phyloP scores from a whole-genome alignment of 2,797 vertebrate genomes.

The Pangasius sanitwongsei region DNA sequence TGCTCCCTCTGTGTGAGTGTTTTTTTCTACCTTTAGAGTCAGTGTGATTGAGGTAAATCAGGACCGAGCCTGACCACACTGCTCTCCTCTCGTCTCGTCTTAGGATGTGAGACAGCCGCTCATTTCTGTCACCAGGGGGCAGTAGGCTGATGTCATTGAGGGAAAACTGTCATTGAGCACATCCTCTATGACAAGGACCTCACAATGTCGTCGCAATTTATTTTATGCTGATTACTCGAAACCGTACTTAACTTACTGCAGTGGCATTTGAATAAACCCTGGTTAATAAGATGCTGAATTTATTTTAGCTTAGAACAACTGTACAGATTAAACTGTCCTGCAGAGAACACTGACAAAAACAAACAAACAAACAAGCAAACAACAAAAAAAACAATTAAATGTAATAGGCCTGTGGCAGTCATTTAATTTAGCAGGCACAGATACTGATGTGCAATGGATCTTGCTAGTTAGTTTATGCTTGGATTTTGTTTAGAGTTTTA shows the following conservation, averaged over 20 bases:
- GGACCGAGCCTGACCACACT: not conserved
- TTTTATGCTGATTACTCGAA: constrained; percentile 43
- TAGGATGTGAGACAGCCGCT: not conserved
- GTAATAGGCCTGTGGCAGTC: not conserved
- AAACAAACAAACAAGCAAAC: not conserved
- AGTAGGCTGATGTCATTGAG: constrained; percentile 49
- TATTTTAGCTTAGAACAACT: not conserved
- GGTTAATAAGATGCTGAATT: not conserved
- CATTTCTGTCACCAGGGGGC: constrained; percentile 59
- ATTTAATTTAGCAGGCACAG: not conserved
- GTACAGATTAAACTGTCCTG: not conserved
- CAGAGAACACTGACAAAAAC: not conserved
- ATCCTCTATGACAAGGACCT: constrained; percentile 69
- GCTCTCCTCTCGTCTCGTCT: not conserved
- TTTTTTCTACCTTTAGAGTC: not conserved
- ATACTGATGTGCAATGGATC: not conserved
- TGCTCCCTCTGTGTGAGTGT: no score
- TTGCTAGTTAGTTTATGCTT: not conserved
- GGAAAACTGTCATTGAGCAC: constrained; percentile 71
- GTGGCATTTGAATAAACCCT: not conserved
- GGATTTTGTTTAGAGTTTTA: not conserved
- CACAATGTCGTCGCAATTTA: constrained; percentile 61
- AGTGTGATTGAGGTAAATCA: not conserved
- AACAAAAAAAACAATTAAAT: not conserved
- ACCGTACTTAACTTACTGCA: not conserved